Evolutionary conservation across 1,140 invertebrate species (phyloP), one percentile per base, ranked within the genome.

Genomic region (Calliphora vicina): DNA sequence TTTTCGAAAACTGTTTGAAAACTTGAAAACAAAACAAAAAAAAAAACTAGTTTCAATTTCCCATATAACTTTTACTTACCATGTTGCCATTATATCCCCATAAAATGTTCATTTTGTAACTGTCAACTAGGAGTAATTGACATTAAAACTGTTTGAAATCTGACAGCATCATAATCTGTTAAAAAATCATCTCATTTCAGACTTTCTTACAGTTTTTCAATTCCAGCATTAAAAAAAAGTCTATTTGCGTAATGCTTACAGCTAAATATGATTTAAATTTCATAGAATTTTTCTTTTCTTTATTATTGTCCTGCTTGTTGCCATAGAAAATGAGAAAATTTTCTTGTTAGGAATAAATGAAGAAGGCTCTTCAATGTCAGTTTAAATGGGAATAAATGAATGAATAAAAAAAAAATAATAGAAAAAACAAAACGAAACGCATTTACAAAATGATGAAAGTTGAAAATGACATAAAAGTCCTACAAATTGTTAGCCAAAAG

Each of bases 261-360:
- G 74, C 74, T 45, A 78, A 78, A 78, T 45, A 45, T 23, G 74
- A 78, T 78, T 78, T 78, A 78, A 78, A 78, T 78, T 78, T 78
- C 74, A 78, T 78, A 78, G 74, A 43, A 78, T 45, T 78, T 78
- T 78, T 78, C 61, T 23, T 9, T 67, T 23, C n/a, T 57, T 6
- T n/a, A 17, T 57, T n/a, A 57, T 57, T 57, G 50, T 17, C 45
- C 72, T 27, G 5, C 4, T 6, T n/a, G n/a, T n/a, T n/a, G n/a
- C n/a, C n/a, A 35, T 1, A 76, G 17, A 42, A 35, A 76, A 73
- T 73, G 71, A 27, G 71, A 73, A 43, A 43, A 43, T 43, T 5
- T 6, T 43, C 12, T 43, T 43, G 5, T 6, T 43, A 43, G 12
- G 71, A 73, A 73, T 26, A 12, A 27, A 27, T 27, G 26, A 4